phyloP scores from a whole-genome alignment of 1,140 invertebrate species.

The Leptinotarsa defecta region DNA sequence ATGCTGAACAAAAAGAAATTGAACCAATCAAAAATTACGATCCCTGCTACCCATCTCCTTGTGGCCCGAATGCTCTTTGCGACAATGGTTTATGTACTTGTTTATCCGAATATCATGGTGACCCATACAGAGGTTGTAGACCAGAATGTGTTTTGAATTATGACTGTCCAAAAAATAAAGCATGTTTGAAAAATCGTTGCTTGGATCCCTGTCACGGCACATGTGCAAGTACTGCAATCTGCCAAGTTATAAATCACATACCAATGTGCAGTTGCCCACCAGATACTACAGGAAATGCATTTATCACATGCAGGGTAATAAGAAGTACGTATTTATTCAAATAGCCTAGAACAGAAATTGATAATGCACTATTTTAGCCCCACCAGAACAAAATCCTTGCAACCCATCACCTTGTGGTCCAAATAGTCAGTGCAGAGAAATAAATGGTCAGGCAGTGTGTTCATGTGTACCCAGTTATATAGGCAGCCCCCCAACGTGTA shows the following conservation, averaged over 20 bases:
- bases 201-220: slow-evolving; percentile 73
- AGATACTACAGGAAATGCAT: slow-evolving; percentile 70
- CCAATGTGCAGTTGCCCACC: slow-evolving; percentile 66
- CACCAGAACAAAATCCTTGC: slow-evolving; percentile 45
- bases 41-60: slow-evolving; percentile 75
- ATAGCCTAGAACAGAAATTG: background rate
- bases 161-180: slow-evolving; percentile 69
- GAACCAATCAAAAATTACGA: slow-evolving; percentile 51
- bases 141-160: slow-evolving; percentile 76
- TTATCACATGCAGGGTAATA: slow-evolving; percentile 62
- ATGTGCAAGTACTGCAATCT: slow-evolving; percentile 70
- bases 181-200: slow-evolving; percentile 73
- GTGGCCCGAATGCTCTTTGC: slow-evolving; percentile 77
- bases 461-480: slow-evolving; percentile 73
- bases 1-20: slow-evolving; percentile 53
- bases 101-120: slow-evolving; percentile 74
- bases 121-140: slow-evolving; percentile 74
- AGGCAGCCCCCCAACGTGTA: slow-evolving; percentile 79
- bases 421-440: slow-evolving; percentile 69
- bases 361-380: slow-evolving; percentile 28
- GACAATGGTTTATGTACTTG: slow-evolving; percentile 76
- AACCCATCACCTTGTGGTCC: slow-evolving; percentile 65
- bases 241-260: slow-evolving; percentile 68
- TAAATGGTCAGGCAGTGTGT: slow-evolving; percentile 70
- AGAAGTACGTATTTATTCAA: slow-evolving; percentile 56